These are phyloP conservation scores for Charaxes varanes DNA, from an alignment of 1,140 invertebrate genomes.

Conservation along the genomic window DNA sequence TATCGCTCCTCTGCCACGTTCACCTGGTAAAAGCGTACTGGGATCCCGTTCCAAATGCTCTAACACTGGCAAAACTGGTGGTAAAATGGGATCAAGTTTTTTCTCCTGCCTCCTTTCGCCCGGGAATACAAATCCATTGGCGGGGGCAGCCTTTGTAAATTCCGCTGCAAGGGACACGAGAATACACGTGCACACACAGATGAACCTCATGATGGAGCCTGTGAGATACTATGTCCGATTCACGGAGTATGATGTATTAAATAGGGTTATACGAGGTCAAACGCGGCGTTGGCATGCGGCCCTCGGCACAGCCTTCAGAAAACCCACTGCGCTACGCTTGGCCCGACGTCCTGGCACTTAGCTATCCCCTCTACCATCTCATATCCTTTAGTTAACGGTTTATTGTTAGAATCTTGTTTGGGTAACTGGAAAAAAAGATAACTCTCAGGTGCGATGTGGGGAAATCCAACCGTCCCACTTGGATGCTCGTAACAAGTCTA, in stretches of 20 bases:
- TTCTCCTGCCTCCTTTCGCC: conserved; percentile 41
- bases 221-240: conserved; percentile 44
- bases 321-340: conserved; percentile 56
- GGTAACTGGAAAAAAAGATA: conserved; percentile 32
- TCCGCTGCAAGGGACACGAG: conserved; percentile 26
- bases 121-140: conserved; percentile 53
- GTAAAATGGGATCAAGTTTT: conserved; percentile 56
- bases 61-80: conserved; percentile 56
- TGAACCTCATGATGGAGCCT: conserved; percentile 47
- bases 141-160: conserved; percentile 30
- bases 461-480: conserved; percentile 51
- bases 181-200: conserved; percentile 39
- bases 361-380: conserved; percentile 33
- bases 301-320: conserved; percentile 69
- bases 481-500: conserved; percentile 18
- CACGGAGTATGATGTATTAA: conserved; percentile 60
- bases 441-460: conserved; percentile 30
- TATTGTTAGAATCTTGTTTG: conserved; percentile 41
- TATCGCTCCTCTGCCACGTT: conserved; percentile 23
- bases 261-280: conserved; percentile 65
- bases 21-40: conserved; percentile 49
- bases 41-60: conserved; percentile 64
- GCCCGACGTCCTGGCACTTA: conserved; percentile 45
- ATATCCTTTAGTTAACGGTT: conserved; percentile 52
- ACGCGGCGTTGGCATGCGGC: conserved; percentile 65